phyloP scores from a whole-genome alignment of 2,888 invertebrate species.

The Phragmatobia fuliginosa region DNA sequence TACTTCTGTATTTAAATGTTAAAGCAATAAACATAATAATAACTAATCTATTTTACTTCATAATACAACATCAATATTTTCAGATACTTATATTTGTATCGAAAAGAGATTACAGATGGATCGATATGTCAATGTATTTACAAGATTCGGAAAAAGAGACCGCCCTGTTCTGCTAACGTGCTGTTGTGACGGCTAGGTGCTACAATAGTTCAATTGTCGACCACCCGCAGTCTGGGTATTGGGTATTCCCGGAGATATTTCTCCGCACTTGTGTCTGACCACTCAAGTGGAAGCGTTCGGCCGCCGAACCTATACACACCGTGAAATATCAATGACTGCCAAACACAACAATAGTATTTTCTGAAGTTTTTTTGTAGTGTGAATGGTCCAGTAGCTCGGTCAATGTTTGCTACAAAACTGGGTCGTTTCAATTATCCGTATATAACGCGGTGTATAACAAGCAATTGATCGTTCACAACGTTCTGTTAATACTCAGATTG shows the following conservation, averaged over 20 bases:
- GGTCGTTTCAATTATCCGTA: constrained; percentile 73
- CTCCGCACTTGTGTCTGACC: constrained; percentile 60
- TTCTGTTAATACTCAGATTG: constrained; percentile 40
- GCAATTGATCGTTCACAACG: constrained; percentile 61
- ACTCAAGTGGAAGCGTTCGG: constrained; percentile 73
- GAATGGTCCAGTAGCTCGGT: constrained; percentile 63
- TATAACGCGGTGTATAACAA: constrained; percentile 64
- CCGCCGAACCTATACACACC: constrained; percentile 56
- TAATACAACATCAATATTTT: constrained; percentile 31
- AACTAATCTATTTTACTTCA: constrained; percentile 19
- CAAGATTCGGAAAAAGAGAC: constrained; percentile 46
- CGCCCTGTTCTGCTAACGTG: constrained; percentile 29
- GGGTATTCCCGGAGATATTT: no score
- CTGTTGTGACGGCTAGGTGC: constrained; percentile 72
- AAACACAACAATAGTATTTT: constrained; percentile 55
- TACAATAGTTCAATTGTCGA: constrained; percentile 62
- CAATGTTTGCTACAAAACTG: constrained; percentile 66
- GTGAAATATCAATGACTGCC: constrained; percentile 73
- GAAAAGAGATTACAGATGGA: constrained; percentile 29
- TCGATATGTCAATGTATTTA: constrained; percentile 31
- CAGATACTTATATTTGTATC: constrained; percentile 15
- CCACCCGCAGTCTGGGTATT: constrained; percentile 77
- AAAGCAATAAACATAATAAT: neutral
- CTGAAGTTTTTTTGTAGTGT: constrained; percentile 59
- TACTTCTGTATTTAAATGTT: neutral